These are phyloP conservation scores for Spheniscus mendiculus DNA, from an alignment of 2,113 vertebrate genomes.

Conservation along the genomic window DNA sequence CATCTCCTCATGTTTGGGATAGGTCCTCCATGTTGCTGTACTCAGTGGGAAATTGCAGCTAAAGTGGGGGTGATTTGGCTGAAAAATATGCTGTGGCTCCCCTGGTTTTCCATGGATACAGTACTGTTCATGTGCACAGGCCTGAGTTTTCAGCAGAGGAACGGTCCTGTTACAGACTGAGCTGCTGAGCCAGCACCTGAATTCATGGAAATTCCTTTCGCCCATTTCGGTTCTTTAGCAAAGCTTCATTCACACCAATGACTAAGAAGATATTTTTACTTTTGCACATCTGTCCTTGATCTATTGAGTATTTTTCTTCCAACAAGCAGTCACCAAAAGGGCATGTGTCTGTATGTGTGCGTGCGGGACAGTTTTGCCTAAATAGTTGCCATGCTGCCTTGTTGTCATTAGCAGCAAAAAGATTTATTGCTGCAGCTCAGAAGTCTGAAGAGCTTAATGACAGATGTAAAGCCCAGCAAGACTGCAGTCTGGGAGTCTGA, in stretches of 20 bases:
- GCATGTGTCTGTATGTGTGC: not conserved
- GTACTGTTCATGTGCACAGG: not conserved
- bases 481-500: not conserved
- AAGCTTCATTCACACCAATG: not conserved
- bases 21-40: not conserved
- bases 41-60: not conserved
- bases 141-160: not conserved
- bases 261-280: constrained; percentile 35
- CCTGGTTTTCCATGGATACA: not conserved
- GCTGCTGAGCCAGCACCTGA: not conserved
- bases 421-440: not conserved
- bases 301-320: not conserved
- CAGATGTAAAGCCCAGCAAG: not conserved
- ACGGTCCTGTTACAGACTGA: not conserved
- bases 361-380: not conserved
- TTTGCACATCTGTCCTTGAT: constrained; percentile 9
- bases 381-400: not conserved
- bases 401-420: not conserved
- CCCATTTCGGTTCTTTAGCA: not conserved
- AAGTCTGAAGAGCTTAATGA: not conserved
- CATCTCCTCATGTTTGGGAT: not conserved
- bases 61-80: not conserved
- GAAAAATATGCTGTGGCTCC: not conserved
- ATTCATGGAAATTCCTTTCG: not conserved
- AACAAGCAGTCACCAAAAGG: not conserved